Conservation (phyloP, 2,888 invertebrate genomes). For the Allophyes oxyacanthae region DNA sequence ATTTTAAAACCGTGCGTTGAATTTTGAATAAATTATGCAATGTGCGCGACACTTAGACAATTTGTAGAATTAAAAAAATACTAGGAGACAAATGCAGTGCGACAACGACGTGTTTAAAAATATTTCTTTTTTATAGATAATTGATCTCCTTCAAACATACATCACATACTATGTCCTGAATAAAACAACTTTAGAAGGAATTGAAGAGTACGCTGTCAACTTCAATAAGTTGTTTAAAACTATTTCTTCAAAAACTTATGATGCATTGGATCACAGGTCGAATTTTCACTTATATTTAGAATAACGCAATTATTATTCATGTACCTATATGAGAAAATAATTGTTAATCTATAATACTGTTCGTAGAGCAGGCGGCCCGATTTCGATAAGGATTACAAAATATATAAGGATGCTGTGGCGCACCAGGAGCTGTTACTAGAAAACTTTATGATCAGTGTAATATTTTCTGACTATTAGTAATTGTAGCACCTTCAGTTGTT, state of each 20-base stretch:
- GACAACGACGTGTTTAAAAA: too few species aligned
- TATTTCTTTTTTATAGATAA: constrained; percentile 91
- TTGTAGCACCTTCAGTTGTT: too few species aligned
- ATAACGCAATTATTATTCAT: not conserved
- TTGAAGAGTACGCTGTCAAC: constrained; percentile 92
- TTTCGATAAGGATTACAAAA: constrained; percentile 94
- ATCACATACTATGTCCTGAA: constrained; percentile 93
- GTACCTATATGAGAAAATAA: too few species aligned
- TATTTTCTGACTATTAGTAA: constrained; percentile 24
- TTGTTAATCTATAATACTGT: too few species aligned
- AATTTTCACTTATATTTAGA: not conserved
- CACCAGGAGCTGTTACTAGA: constrained; percentile 93
- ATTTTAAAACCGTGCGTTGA: too few species aligned
- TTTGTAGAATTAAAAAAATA: too few species aligned
- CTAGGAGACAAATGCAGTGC: too few species aligned
- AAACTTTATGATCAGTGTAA: constrained; percentile 91
- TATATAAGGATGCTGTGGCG: constrained; percentile 91
- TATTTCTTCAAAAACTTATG: constrained; percentile 93
- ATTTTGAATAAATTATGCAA: too few species aligned
- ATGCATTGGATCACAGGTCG: constrained; percentile 94
- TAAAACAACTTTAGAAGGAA: constrained; percentile 94
- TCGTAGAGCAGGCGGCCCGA: constrained; percentile 79
- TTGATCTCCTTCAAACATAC: constrained; percentile 92
- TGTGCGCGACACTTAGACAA: too few species aligned
- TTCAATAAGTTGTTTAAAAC: constrained; percentile 91